Base-by-base conservation (phyloP, 2,113 vertebrate species). In the Carettochelys insculpta region DNA sequence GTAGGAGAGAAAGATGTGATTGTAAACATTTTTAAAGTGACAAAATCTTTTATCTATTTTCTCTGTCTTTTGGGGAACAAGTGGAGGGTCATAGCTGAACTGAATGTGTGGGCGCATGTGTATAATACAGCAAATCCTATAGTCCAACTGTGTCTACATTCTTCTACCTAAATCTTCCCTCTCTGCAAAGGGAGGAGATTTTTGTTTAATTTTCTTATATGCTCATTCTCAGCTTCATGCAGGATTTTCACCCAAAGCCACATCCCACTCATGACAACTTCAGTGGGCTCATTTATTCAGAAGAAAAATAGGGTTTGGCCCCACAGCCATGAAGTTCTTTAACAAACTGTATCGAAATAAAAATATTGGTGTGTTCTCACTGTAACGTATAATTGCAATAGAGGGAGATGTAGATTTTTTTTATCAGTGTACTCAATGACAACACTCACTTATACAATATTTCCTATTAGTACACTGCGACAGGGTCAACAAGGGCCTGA, bases 51-150 rank as follows among this genome's bases (percentile, higher is more conserved):
- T 68, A 3, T 13, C 11, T 0, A 56, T 56, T 54, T 68, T 92
- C 19, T 53, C 20, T 77, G 19, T 54, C 45, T 54, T 68, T 11
- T 52, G 61, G 24, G 77, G 58, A 82, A 27, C 48, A 88, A 76
- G 14, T 52, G 76, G 0, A 0, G 54, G 20, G 88, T 76, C n/a
- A 38, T 1, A 52, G 17, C 24, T 31, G 85, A 68, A 0, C 1
- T 87, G 58, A 68, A 68, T 77, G 83, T 53, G 77, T 5, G 76
- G 85, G 85, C 80, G 3, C 38, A 54, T 5, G 5, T 25, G 47
- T 56, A 87, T 85, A 50, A 52, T 43, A 80, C 87, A 84, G 45
- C 9, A 87, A 80, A 87, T 81, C 11, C 8, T 14, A 45, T 1
- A 16, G 29, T 58, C 38, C 19, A 80, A 10, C 1, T 80, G 41